Base-by-base conservation (phyloP, 2,888 invertebrate species). In the Bombylius discolor region DNA sequence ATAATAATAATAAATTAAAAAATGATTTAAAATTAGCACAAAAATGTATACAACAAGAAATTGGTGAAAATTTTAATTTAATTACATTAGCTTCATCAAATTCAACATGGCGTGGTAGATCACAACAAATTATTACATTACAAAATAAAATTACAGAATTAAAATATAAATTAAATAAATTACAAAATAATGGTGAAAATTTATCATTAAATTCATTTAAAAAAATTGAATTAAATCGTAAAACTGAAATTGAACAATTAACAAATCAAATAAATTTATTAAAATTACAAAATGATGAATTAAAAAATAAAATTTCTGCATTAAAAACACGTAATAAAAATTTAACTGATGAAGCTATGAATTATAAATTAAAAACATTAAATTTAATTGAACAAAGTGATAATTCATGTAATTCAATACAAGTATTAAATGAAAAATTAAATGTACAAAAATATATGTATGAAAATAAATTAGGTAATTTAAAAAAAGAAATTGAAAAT, bases 31-130 rank as follows among this genome's bases (percentile, higher is more conserved):
- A 86, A 61, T 67, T 84, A 55, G 83, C 86, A 0, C 84, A 85
- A 23, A 88, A 85, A 74, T 80, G 85, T 60, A 67, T 89, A 23
- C 82, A 83, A 64, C 84, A 84, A 67, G 89, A 90, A 73, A 76
- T 86, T 14, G 89, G 89, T 0, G 86, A 88, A 56, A 79, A 78
- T 62, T 80, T 85, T 47, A 81, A 81, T 63, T 76, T 87, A 11
- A 80, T 80, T 63, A 77, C 78, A 53, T 67, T 86, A 42, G 78
- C 78, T 51, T 77, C 77, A 62, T 77, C 78, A 58, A 72, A 79
- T 52, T 76, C 78, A 48, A 81, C 80, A 12, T 89, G 89, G 88
- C 81, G 86, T 61, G 89, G 89, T 0, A 77, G 89, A 60, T 85
- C 88, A 3, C 87, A 89, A 65, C 84, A 87, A 65, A 87, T 89